phyloP scores from a whole-genome alignment of 2,113 vertebrate genomes.

The Morphnarchus princeps region DNA sequence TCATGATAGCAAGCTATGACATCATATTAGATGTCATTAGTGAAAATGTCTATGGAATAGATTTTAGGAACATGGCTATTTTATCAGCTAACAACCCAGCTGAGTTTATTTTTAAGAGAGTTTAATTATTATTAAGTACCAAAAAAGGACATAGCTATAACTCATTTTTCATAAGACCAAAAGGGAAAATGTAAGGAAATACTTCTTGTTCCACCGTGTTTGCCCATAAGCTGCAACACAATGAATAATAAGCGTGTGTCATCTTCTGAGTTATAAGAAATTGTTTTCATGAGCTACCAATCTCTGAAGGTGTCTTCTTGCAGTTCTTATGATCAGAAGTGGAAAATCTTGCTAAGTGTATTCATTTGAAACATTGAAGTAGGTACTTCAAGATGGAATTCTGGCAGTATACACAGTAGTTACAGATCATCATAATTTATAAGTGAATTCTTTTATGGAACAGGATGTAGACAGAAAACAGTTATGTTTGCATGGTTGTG shows the following conservation, averaged over 20 bases:
- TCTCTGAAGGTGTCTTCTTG: background rate
- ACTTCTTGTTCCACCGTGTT: background rate
- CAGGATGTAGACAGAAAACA: background rate
- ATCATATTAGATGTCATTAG: background rate
- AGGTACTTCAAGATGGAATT: background rate
- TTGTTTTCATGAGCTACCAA: background rate
- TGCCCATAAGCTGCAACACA: background rate
- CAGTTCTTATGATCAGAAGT: background rate
- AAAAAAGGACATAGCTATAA: background rate
- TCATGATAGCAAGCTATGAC: background rate
- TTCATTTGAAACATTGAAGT: background rate
- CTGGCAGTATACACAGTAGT: background rate
- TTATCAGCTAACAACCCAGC: background rate
- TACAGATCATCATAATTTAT: background rate
- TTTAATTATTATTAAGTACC: background rate
- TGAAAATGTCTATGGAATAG: background rate
- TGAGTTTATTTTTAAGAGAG: background rate
- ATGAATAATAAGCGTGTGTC: background rate
- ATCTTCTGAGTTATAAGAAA: background rate
- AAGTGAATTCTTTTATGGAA: background rate
- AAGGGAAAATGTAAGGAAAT: background rate
- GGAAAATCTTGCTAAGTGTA: background rate
- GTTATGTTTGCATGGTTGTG: background rate
- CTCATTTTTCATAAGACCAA: background rate
- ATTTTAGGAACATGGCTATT: background rate